Base-by-base conservation (phyloP, 2,113 vertebrate species). In the Caracal caracal region DNA sequence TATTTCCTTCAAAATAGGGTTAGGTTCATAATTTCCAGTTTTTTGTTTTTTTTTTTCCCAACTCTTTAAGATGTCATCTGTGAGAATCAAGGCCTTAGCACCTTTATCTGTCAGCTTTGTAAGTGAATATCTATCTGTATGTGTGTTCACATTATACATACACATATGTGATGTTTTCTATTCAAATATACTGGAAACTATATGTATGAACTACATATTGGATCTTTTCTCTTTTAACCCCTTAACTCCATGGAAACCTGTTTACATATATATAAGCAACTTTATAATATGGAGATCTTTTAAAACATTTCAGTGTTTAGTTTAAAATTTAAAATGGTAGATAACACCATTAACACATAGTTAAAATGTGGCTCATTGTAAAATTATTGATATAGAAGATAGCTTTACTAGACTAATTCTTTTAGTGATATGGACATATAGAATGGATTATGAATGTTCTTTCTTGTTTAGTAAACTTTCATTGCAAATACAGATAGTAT, bases 271-370 rank as follows among this genome's bases (percentile, higher is more conserved):
- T 82, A 11, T n/a, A 47, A 93, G 30, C 56, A 95, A 76, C 37
- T 70, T 93, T 47, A 78, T 95, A 97, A 51, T 70, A 37, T 4
- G 92, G 73, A 84, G 59, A n/a, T 53, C 35, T 79, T 66, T 89
- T 13, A 59, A 88, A 94, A 61, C 28, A 85, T 53, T 88, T 94
- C n/a, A 66, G 20, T 85, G 49, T 30, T 92, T 61, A 59, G 1
- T 89, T 94, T 73, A 61, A 83, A 90, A 83, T 94, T 73, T 66
- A 83, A 92, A 87, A 51, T 33, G 81, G 13, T 86, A 89, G 51
- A n/a, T 65, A 12, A n/a, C 10, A 76, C 82, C 47, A 35, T 90
- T 90, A 63, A 88, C 12, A 43, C 33, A 49, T 49, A 71, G 24
- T 93, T 87, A 84, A 88, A 90, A 35, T 91, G 26, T 65, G 16